Evolutionary conservation across 92 coral and sea anemone species (phyloP).

Genomic region (Siderastrea siderea): DNA sequence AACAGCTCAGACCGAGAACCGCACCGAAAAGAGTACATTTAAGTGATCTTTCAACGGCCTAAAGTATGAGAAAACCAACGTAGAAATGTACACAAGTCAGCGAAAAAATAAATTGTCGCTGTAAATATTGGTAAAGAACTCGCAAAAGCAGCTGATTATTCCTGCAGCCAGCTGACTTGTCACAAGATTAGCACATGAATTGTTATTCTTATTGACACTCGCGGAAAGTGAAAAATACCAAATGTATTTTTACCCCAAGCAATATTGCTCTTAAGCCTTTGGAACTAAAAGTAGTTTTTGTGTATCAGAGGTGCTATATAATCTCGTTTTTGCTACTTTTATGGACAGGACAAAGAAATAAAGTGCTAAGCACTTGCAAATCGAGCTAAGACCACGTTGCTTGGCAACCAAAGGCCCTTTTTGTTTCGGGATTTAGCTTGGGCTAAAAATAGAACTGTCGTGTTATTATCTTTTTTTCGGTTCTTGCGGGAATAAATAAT

Average conservation of each 20-base stretch:
- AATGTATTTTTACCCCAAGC: constrained; percentile 31
- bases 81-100: too few relatives aligned
- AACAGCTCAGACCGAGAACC: neutral
- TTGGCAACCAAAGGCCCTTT: neutral
- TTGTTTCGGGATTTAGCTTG: neutral
- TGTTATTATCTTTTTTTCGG: neutral
- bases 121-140: neutral
- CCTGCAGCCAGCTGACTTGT: constrained; percentile 30
- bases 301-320: neutral
- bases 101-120: neutral
- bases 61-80: neutral
- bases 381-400: neutral
- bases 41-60: neutral
- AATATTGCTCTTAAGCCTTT: neutral
- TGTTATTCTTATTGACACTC: constrained; percentile 22
- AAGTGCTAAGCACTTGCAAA: neutral
- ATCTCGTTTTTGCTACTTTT: neutral
- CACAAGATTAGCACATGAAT: neutral
- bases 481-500: constrained; percentile 34
- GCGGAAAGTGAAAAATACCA: constrained; percentile 43
- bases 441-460: constrained; percentile 41
- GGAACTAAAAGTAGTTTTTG: neutral
- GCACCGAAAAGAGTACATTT: neutral
- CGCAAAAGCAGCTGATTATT: constrained; percentile 25
- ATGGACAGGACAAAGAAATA: neutral